Conservation (phyloP, 2,888 invertebrate species). For the Lucinisca nassula region DNA sequence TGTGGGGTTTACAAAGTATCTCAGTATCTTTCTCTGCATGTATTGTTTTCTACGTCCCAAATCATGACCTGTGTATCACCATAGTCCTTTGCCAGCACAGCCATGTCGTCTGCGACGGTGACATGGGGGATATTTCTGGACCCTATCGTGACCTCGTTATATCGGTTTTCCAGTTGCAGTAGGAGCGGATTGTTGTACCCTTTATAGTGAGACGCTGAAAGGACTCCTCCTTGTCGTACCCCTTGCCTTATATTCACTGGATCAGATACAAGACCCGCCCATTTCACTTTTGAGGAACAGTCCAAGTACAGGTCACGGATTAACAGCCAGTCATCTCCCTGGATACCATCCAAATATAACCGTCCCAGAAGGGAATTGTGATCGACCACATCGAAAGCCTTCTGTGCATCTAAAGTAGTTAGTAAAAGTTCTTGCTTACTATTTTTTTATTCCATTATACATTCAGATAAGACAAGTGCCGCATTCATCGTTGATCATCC, state of each 20-base stretch:
- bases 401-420: not conserved
- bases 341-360: not conserved
- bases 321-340: not conserved
- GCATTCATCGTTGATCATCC: not conserved
- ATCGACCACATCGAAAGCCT: not conserved
- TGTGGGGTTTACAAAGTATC: not conserved
- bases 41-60: not conserved
- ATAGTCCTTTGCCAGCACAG: not conserved
- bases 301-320: not conserved
- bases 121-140: slow-evolving; percentile 4
- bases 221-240: slow-evolving; percentile 20
- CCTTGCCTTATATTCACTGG: not conserved
- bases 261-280: not conserved
- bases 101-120: slow-evolving; percentile 19
- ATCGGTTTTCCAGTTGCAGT: slow-evolving; percentile 1
- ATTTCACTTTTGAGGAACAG: not conserved
- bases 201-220: slow-evolving; percentile 26
- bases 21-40: not conserved
- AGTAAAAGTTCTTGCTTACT: not conserved
- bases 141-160: not conserved
- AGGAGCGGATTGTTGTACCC: slow-evolving; percentile 21
- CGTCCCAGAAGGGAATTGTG: not conserved
- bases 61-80: not conserved
- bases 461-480: not conserved
- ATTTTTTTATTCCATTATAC: not conserved